These are phyloP conservation scores for Alauda arvensis DNA, from an alignment of 2,797 vertebrate genomes.

Conservation along the genomic window DNA sequence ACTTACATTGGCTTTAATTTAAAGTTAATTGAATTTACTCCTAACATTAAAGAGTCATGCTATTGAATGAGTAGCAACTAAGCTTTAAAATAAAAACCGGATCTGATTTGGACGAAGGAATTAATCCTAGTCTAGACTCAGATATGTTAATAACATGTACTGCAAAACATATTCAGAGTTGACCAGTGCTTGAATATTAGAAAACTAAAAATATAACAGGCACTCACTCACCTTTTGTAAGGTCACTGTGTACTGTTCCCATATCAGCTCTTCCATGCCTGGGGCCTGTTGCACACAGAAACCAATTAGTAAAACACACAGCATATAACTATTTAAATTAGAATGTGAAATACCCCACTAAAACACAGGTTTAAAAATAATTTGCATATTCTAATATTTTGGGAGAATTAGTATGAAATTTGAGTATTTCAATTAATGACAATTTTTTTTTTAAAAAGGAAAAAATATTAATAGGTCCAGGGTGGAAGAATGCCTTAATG, in stretches of 20 bases:
- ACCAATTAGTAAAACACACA: slow-evolving; percentile 34
- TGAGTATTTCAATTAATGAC: background rate
- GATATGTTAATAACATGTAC: background rate
- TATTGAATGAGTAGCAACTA: background rate
- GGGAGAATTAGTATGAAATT: background rate
- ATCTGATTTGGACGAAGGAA: background rate
- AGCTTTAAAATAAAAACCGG: background rate
- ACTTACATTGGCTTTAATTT: background rate
- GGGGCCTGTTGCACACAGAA: slow-evolving; percentile 76
- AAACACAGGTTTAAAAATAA: background rate
- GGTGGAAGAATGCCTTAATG: background rate
- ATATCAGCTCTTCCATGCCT: slow-evolving; percentile 91
- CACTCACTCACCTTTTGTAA: slow-evolving; percentile 88
- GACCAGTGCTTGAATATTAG: background rate
- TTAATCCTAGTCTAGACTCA: background rate
- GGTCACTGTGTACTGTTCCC: slow-evolving; percentile 94
- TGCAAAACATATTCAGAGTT: background rate
- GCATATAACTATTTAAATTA: background rate
- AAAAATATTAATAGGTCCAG: background rate
- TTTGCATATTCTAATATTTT: background rate
- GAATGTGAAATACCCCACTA: background rate
- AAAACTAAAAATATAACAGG: slow-evolving; percentile 15
- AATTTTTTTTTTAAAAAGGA: background rate
- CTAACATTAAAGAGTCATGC: background rate
- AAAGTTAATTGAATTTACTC: background rate